A percentile compares a stretch with the other conserved stretches of the same genome.
phyloP scores from a whole-genome alignment of 2,113 vertebrate species.

The Mandrillus leucophaeus region DNA sequence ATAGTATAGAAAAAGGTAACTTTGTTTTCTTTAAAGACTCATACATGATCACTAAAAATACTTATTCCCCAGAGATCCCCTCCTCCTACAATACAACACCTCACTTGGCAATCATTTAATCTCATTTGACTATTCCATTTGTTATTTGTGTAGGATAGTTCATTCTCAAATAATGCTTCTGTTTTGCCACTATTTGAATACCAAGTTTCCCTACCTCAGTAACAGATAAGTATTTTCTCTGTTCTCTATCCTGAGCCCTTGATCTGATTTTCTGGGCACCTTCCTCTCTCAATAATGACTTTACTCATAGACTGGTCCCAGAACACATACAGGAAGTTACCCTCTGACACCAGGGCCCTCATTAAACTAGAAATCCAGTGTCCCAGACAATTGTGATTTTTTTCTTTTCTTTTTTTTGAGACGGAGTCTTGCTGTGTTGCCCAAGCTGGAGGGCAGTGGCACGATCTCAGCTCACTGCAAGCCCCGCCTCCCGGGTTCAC shows the following conservation, averaged over 20 bases:
- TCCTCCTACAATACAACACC: not conserved
- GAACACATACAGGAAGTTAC: not conserved
- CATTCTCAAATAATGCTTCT: not conserved
- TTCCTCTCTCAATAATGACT: not conserved
- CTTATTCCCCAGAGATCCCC: not conserved
- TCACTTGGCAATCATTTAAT: not conserved
- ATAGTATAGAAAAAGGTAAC: not conserved
- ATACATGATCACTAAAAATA: not conserved
- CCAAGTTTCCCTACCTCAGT: not conserved
- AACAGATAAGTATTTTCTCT: not conserved
- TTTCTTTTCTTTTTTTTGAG: no score
- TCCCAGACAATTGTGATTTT: not conserved
- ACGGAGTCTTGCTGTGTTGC: no score
- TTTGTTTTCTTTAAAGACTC: conserved; percentile 35
- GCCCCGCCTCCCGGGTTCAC: no score
- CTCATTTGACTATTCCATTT: not conserved
- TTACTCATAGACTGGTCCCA: not conserved
- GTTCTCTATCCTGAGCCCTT: not conserved
- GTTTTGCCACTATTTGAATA: not conserved
- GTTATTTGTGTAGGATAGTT: not conserved
- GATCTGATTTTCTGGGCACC: not conserved
- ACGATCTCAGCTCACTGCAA: no score
- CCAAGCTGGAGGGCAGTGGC: no score
- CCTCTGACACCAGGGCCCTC: not conserved
- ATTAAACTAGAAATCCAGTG: not conserved